Evolutionary conservation across 2,888 invertebrate species (phyloP), one percentile per base, ranked within the genome.

Genomic region (Euproctis similis): DNA sequence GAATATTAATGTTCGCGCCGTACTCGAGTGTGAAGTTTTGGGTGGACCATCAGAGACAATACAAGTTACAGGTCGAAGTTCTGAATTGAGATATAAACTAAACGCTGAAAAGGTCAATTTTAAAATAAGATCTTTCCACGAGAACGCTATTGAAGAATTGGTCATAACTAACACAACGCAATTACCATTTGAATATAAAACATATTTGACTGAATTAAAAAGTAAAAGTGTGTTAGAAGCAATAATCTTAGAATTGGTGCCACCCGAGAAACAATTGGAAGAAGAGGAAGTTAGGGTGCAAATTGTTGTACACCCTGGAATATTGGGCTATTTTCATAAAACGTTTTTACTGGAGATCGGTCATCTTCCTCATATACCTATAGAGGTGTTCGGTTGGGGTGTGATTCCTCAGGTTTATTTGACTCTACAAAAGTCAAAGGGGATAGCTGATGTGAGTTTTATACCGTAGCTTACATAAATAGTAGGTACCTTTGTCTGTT

Each of bases 401-500:
- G 85, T 86, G 2, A 77, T 87, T 34, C 86, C 88, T 2, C 90
- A 90, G 73, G 59, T 88, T 14, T 87, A 85, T 52, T 54, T 88
- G 12, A 65, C 67, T 22, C 51, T 88, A 11, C 78, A 76, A 6
- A 77, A 87, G 35, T 72, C 77, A 7, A 17, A 21, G 9, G 6
- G 10, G 6, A 2, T 21, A 21, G 6, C 10, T 5, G 10, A 21
- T 3, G 23, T 23, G 12, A 23, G 23, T 23, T 12, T n/a, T n/a
- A n/a, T n/a, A n/a, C 4, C 7, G 4, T 5, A 5, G 4, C 4
- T 14, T 14, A 14, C 14, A 4, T 6, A 14, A 14, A 14, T 14
- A 14, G 14, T 14, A 14, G 14, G 14, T 14, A 4, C 6, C 14
- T 14, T 14, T n/a, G n/a, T n/a, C n/a, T n/a, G n/a, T n/a, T n/a